Evolutionary conservation across 2,888 invertebrate genomes (phyloP), one percentile per base, ranked within the genome.

Genomic region (Acrobasis repandana): DNA sequence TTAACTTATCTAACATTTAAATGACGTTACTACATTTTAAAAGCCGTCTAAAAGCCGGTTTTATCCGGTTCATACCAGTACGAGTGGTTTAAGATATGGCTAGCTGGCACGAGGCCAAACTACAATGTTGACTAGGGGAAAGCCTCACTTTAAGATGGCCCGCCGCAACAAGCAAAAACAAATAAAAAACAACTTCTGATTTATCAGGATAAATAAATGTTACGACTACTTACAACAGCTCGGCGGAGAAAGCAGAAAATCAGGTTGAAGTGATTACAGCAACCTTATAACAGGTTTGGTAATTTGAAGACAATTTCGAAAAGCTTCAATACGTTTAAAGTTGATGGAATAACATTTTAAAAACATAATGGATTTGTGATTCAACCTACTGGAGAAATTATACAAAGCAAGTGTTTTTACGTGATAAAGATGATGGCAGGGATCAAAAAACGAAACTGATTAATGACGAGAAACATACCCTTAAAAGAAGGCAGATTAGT

Each of bases 71-170:
- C 38, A 20, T 16, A 8, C 14, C 14, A 16, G 36, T 38, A 43
- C 14, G 38, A 54, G 14, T 33, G 16, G 51, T 52, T 52, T 10
- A 52, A 6, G 11, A 34, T n/a, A 33, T 20, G 51, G 33, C n/a
- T 14, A 8, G 38, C 38, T 54, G 38, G 54, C 54, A 38, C 54
- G 18, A 38, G 20, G 38, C 54, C 54, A 38, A 36, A 38, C 36
- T 54, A 11, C 38, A 9, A 16, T 54, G 36, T 38, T 36, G 54
- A 36, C 20, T 0, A 6, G 20, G 10, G 20, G 20, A 54, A 54
- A 54, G 3, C 34, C 36, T 2, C 14, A 20, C 3, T n/a, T 34
- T 33, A 16, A 36, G 33, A n/a, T 51, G 34, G 8, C 15, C 9
- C 33, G n/a, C n/a, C 11, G 43, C 43, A 43, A 43, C n/a, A 43